These are phyloP conservation scores for Dicrurus megarhynchus DNA, from an alignment of 2,113 vertebrate genomes.

Conservation along the genomic window DNA sequence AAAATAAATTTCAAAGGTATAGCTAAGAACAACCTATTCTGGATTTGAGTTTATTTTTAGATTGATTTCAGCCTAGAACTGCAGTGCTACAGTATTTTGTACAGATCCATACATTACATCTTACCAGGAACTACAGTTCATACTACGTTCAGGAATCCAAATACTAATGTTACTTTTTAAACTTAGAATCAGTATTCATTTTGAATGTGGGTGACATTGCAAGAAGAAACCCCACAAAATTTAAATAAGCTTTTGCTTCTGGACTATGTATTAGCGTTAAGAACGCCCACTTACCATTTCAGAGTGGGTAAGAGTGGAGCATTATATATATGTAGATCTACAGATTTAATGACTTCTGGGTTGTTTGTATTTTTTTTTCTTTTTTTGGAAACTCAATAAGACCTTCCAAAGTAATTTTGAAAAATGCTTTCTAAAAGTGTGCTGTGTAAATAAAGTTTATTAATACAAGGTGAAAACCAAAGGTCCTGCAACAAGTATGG, in stretches of 20 bases:
- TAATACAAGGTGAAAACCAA: background rate
- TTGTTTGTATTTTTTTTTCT: background rate
- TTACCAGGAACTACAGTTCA: background rate
- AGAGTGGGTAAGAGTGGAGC: background rate
- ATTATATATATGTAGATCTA: background rate
- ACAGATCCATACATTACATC: background rate
- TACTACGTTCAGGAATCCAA: background rate
- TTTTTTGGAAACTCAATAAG: background rate
- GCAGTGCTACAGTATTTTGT: background rate
- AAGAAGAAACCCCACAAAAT: background rate
- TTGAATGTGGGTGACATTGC: background rate
- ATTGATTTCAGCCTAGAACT: background rate
- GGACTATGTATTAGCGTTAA: background rate
- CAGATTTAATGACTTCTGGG: background rate
- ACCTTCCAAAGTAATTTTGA: background rate
- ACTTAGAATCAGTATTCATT: background rate
- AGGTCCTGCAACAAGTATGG: background rate
- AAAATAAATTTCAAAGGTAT: background rate
- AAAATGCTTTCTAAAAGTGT: background rate
- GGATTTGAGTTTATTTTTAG: background rate
- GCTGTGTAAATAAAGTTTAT: background rate
- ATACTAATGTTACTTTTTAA: background rate
- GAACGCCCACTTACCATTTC: background rate
- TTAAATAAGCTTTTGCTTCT: background rate
- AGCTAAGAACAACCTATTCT: background rate